A percentile compares a stretch with the other conserved stretches of the same genome.
These are phyloP conservation scores for Pachyuromys duprasi DNA, from an alignment of 2,797 vertebrate species.

Conservation along the genomic window DNA sequence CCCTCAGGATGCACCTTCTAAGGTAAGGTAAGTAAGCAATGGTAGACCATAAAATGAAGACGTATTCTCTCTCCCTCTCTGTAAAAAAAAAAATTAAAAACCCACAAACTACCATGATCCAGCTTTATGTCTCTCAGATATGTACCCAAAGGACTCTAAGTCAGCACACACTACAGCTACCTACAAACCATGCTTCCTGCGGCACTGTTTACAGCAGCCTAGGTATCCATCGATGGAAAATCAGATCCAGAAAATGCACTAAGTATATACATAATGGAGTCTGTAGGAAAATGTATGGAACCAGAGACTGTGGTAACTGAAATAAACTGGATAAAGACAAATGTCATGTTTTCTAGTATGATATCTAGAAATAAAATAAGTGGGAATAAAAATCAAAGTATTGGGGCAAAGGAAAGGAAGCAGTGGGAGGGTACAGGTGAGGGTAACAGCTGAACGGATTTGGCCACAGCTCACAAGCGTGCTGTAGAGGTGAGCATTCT, in stretches of 20 bases:
- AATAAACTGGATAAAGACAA: not conserved
- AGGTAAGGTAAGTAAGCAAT: not conserved
- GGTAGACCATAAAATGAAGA: not conserved
- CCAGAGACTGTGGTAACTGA: not conserved
- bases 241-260: not conserved
- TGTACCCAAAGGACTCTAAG: not conserved
- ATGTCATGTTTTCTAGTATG: not conserved
- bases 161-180: not conserved
- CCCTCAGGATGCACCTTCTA: not conserved
- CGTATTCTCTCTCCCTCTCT: too few relatives aligned
- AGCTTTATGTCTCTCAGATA: not conserved
- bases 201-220: not conserved
- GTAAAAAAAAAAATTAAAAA: not conserved
- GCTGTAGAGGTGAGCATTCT: too few relatives aligned
- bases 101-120: not conserved
- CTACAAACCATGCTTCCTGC: not conserved
- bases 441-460: not conserved
- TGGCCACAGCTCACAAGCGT: not conserved
- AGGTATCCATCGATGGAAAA: not conserved
- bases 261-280: not conserved
- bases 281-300: not conserved
- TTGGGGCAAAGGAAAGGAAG: not conserved
- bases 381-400: not conserved
- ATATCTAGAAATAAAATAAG: not conserved
- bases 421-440: not conserved